These are phyloP conservation scores for Microplitis mediator DNA, from an alignment of 1,140 invertebrate genomes.

Conservation along the genomic window DNA sequence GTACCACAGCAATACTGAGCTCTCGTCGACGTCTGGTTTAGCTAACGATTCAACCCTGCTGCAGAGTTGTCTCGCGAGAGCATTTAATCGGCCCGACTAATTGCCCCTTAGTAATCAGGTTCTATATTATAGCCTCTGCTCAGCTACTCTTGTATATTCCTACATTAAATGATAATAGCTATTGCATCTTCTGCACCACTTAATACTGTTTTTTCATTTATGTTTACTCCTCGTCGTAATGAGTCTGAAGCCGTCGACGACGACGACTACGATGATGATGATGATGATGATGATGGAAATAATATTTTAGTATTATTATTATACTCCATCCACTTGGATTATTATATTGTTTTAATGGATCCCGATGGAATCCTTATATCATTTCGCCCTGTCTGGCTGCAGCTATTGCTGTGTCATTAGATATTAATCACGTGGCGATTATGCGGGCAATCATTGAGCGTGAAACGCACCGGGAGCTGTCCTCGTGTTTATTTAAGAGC, in stretches of 20 bases:
- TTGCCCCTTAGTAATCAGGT: slow-evolving; percentile 26
- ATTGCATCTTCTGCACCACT: neutral
- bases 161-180: neutral
- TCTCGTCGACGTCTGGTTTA: slow-evolving; percentile 16
- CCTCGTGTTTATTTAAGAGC: neutral
- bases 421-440: slow-evolving; percentile 23
- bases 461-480: slow-evolving; percentile 8
- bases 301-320: too few relatives aligned
- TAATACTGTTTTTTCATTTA: neutral
- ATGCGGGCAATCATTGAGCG: slow-evolving; percentile 10
- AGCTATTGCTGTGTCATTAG: slow-evolving; percentile 7
- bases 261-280: too few relatives aligned
- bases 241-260: too few relatives aligned
- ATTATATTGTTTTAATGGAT: neutral
- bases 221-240: neutral
- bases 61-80: slow-evolving; percentile 19
- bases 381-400: too few relatives aligned
- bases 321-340: neutral
- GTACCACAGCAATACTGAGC: neutral
- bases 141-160: neutral
- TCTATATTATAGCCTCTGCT: slow-evolving; percentile 1
- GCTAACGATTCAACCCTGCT: slow-evolving; percentile 15
- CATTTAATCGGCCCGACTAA: slow-evolving; percentile 27
- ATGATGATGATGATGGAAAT: too few relatives aligned
- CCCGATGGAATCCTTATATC: neutral